Conservation (phyloP, 2,113 vertebrate species). For the Typhlomys cinereus region DNA sequence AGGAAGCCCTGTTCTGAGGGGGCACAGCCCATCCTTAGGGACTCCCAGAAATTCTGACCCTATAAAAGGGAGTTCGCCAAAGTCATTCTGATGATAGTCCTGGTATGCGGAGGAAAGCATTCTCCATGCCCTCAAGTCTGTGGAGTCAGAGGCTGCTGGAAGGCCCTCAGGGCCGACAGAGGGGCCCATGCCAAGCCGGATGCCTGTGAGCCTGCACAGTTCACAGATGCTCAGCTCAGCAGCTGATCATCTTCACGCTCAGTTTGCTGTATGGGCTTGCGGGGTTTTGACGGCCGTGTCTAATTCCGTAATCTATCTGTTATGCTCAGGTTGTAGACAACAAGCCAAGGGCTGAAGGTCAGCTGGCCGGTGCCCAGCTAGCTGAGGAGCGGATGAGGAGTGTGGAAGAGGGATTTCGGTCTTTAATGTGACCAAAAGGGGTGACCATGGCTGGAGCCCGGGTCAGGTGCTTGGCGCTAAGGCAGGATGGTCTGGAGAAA, state of each 20-base stretch:
- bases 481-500: accelerated
- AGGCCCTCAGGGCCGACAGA: accelerated
- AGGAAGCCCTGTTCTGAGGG: not conserved
- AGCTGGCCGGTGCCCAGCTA: not conserved
- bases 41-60: not conserved
- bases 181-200: not conserved
- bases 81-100: not conserved
- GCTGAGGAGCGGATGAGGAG: not conserved
- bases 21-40: not conserved
- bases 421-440: not conserved
- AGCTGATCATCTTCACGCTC: not conserved
- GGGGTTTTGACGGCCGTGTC: not conserved
- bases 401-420: not conserved
- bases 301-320: constrained; percentile 40
- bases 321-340: constrained; percentile 8
- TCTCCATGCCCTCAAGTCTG: not conserved
- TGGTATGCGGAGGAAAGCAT: not conserved
- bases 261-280: not conserved
- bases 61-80: not conserved
- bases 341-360: constrained; percentile 6
- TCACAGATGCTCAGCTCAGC: not conserved
- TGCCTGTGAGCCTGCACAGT: not conserved
- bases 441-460: accelerated
- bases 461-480: not conserved
- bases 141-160: not conserved